Conservation (phyloP, 2,113 vertebrate genomes). For the Mormyrus iriodes region DNA sequence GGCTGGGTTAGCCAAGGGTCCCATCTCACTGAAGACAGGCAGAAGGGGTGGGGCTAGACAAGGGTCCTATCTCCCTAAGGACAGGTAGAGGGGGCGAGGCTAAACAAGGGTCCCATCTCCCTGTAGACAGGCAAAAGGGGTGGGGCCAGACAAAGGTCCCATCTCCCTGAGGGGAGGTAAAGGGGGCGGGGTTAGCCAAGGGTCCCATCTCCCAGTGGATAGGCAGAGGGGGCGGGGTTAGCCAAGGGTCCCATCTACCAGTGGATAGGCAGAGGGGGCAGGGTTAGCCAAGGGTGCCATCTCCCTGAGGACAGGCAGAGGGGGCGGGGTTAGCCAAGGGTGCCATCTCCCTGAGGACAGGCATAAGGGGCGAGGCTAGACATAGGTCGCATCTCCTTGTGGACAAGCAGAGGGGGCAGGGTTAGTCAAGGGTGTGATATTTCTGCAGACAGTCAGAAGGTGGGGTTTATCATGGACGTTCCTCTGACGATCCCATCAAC, state of each 20-base stretch:
- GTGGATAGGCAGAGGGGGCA: constrained; percentile 4
- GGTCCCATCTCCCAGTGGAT: background rate
- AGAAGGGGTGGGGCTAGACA: background rate
- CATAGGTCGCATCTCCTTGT: background rate
- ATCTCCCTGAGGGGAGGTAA: no score
- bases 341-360: no score
- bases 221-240: background rate
- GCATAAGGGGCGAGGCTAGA: background rate
- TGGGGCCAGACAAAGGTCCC: no score
- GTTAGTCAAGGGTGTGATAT: background rate
- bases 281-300: no score
- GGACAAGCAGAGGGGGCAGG: background rate
- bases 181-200: background rate
- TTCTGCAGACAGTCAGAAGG: constrained; percentile 5
- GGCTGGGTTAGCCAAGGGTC: background rate
- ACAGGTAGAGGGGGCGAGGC: no score
- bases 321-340: no score
- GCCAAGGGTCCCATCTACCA: background rate
- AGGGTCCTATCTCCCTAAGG: no score
- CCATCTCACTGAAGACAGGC: constrained; percentile 20
- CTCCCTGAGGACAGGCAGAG: no score
- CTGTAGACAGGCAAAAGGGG: no score
- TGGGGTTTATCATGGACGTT: background rate
- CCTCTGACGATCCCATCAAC: no score
- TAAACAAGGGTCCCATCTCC: no score